A percentile compares a stretch with the other conserved stretches of the same genome.
phyloP scores from a whole-genome alignment of 2,113 vertebrate species.

The Ornithorhynchus anatinus region DNA sequence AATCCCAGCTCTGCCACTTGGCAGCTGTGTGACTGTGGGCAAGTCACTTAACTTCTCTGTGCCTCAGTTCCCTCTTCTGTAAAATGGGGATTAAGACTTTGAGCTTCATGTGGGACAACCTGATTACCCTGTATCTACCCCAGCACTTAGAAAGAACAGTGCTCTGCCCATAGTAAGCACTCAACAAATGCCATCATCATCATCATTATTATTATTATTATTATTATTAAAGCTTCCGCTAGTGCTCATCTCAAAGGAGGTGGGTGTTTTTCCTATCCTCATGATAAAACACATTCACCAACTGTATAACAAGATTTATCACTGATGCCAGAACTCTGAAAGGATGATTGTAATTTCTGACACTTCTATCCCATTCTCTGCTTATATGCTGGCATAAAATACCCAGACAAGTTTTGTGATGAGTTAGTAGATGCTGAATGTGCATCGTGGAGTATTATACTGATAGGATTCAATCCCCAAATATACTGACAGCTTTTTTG shows the following conservation, averaged over 20 bases:
- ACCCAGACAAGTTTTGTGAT: slow-evolving; percentile 49
- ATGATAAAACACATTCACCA: slow-evolving; percentile 39
- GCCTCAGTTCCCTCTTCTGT: no score
- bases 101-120: no score
- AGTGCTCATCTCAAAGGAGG: neutral
- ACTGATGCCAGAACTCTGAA: slow-evolving; percentile 52
- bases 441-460: slow-evolving; percentile 8
- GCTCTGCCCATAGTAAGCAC: no score
- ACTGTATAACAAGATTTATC: slow-evolving; percentile 53
- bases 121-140: no score
- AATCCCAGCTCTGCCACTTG: no score
- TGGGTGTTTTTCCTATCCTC: slow-evolving; percentile 19
- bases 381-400: slow-evolving; percentile 50
- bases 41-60: no score
- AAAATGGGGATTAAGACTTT: no score
- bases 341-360: slow-evolving; percentile 52
- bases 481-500: slow-evolving; percentile 21
- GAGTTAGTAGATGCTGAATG: slow-evolving; percentile 24
- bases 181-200: no score
- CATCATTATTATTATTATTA: no score
- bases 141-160: no score
- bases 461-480: slow-evolving; percentile 19
- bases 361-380: slow-evolving; percentile 13
- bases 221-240: no score
- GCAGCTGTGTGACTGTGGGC: no score